A percentile compares a stretch with the other conserved stretches of the same genome.
Conservation (phyloP, 2,113 vertebrate genomes). For the Harpagus bidentatus region DNA sequence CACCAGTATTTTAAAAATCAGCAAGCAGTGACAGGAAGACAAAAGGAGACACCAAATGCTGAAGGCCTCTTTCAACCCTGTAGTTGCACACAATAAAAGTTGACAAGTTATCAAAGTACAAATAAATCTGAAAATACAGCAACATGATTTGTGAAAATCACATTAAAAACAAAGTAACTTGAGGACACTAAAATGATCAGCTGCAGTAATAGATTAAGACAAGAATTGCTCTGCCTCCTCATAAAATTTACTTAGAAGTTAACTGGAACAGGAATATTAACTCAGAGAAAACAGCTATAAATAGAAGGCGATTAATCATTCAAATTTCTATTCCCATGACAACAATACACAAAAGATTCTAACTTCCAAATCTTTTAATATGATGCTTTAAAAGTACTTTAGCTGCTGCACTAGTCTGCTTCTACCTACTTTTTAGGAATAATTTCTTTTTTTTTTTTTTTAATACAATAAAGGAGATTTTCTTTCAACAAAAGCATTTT, state of each 20-base stretch:
- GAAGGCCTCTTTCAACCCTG: not conserved
- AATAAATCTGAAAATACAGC: not conserved
- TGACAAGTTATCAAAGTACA: not conserved
- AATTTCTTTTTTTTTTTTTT: not conserved
- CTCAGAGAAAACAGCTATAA: conserved; percentile 10
- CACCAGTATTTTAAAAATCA: not conserved
- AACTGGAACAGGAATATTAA: not conserved
- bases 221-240: not conserved
- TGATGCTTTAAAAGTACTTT: not conserved
- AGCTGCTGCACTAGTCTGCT: not conserved
- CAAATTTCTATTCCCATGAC: not conserved
- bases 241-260: not conserved
- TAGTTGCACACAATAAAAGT: not conserved
- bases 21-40: not conserved
- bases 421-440: not conserved
- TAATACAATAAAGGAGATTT: not conserved
- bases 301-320: conserved; percentile 32
- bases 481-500: not conserved
- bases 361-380: not conserved
- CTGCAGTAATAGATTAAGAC: not conserved
- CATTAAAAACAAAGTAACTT: not conserved
- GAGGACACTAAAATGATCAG: not conserved
- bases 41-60: not conserved
- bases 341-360: not conserved
- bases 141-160: accelerated